phyloP scores from a whole-genome alignment of 2,113 vertebrate species.

The Uropsilus gracilis region DNA sequence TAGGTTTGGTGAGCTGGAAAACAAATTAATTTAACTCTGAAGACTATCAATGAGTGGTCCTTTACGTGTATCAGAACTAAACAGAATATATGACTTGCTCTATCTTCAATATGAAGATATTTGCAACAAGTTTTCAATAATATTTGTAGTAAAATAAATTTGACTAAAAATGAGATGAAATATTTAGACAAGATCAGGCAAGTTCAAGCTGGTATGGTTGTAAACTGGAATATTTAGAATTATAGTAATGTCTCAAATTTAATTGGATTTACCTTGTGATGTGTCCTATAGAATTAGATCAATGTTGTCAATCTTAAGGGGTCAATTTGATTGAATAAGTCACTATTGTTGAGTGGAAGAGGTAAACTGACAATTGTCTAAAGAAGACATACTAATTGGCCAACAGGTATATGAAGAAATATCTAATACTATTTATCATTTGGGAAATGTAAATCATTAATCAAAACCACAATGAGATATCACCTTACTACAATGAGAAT shows the following conservation, averaged over 20 bases:
- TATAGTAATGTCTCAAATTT: neutral
- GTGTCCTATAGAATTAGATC: neutral
- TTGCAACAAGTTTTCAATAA: neutral
- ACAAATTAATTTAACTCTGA: neutral
- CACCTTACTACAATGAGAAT: no score
- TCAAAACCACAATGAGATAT: no score
- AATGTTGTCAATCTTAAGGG: neutral
- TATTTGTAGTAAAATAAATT: neutral
- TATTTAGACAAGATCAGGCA: no score
- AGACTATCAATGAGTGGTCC: neutral
- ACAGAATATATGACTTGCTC: neutral
- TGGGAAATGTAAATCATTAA: no score
- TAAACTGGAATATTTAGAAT: neutral
- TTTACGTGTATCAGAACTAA: neutral
- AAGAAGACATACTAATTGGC: no score
- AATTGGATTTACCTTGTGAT: neutral
- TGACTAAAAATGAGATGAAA: no score
- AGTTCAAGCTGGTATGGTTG: no score
- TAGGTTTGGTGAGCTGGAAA: neutral
- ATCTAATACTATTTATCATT: no score
- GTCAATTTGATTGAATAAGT: neutral
- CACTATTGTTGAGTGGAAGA: neutral
- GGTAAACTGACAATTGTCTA: no score
- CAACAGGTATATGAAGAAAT: no score
- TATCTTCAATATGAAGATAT: neutral